Percentiles rank a stretch among this genome's conserved stretches.
These are phyloP conservation scores for Natator depressus DNA, from an alignment of 2,113 vertebrate genomes.

Conservation along the genomic window DNA sequence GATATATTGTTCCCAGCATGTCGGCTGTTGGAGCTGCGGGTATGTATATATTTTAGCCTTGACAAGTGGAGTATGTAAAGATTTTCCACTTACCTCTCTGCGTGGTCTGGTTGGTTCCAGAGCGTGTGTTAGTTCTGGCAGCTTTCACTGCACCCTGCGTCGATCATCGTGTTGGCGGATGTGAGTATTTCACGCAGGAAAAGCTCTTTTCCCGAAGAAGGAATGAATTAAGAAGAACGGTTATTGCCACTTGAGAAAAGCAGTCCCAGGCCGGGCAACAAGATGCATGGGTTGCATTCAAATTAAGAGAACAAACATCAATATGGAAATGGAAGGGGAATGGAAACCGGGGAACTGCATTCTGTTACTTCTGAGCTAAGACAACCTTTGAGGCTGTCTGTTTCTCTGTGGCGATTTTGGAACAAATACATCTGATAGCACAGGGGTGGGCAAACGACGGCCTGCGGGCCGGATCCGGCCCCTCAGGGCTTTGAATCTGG, in stretches of 20 bases:
- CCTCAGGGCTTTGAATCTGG: too few relatives aligned
- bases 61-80: neutral
- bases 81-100: slow-evolving; percentile 20
- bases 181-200: neutral
- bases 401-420: slow-evolving; percentile 32
- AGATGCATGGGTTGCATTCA: slow-evolving; percentile 44
- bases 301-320: slow-evolving; percentile 53
- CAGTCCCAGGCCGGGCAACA: slow-evolving; percentile 38
- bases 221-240: slow-evolving; percentile 39
- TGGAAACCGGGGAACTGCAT: slow-evolving; percentile 28
- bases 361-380: slow-evolving; percentile 15
- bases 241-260: slow-evolving; percentile 59
- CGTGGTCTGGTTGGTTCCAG: neutral
- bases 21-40: neutral
- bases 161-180: accelerated
- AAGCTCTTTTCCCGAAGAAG: neutral
- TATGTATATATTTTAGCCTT: slow-evolving; percentile 8
- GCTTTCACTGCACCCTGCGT: accelerated
- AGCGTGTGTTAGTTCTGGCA: neutral
- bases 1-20: neutral
- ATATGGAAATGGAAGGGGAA: neutral
- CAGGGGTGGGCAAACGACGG: too few relatives aligned
- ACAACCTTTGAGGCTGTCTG: slow-evolving; percentile 52
- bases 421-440: slow-evolving; percentile 39
- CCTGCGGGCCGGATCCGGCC: too few relatives aligned